phyloP scores from a whole-genome alignment of 2,888 invertebrate genomes.

The Thysanoteuthis rhombus region DNA sequence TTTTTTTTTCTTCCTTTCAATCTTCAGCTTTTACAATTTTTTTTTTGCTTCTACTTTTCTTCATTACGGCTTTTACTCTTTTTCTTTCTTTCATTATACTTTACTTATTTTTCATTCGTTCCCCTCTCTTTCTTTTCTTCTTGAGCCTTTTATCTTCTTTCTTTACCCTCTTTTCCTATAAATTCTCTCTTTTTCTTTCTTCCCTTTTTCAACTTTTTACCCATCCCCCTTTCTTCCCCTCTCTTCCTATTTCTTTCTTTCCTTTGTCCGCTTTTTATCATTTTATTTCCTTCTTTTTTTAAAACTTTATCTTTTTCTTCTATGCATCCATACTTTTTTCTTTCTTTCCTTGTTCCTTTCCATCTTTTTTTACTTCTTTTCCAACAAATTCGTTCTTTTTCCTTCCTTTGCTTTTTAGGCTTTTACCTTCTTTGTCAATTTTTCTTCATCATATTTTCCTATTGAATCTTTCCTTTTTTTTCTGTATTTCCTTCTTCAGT shows the following conservation, averaged over 20 bases:
- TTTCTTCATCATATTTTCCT: background rate
- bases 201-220: background rate
- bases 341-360: background rate
- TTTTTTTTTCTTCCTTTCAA: background rate
- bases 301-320: background rate
- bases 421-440: too few relatives aligned
- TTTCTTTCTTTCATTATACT: background rate
- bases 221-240: background rate
- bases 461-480: background rate
- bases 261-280: background rate
- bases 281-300: background rate
- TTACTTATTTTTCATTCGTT: background rate
- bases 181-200: background rate
- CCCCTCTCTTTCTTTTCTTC: background rate
- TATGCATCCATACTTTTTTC: background rate
- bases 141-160: background rate
- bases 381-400: too few relatives aligned
- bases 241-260: background rate
- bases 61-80: too few relatives aligned
- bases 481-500: background rate
- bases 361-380: background rate
- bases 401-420: too few relatives aligned
- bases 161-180: background rate
- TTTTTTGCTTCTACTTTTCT: background rate
- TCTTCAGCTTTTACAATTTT: background rate